These are phyloP conservation scores for Agrilus biguttatus DNA, from an alignment of 2,888 invertebrate genomes.

Conservation along the genomic window DNA sequence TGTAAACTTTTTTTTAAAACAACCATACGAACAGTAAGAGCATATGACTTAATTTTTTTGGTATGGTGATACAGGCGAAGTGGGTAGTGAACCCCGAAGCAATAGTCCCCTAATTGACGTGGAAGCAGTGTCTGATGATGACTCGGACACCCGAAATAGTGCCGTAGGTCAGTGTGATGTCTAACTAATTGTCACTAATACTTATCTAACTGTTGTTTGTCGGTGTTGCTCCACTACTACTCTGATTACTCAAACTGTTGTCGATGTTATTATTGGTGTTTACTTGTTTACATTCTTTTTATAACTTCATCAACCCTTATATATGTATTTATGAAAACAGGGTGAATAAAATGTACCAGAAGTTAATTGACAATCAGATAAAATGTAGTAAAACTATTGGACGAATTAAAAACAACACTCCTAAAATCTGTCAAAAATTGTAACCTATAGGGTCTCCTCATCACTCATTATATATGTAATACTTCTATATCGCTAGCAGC, in stretches of 20 bases:
- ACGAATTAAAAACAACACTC: too few relatives aligned
- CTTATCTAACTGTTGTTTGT: slow-evolving; percentile 23
- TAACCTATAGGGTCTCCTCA: too few relatives aligned
- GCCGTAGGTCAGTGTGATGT: slow-evolving; percentile 44
- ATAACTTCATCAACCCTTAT: too few relatives aligned
- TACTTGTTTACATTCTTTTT: slow-evolving; percentile 12
- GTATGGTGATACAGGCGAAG: slow-evolving; percentile 40
- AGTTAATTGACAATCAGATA: too few relatives aligned
- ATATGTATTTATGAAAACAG: too few relatives aligned
- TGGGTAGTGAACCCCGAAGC: slow-evolving; percentile 41
- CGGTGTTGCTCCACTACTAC: slow-evolving; percentile 29
- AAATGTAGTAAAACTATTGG: too few relatives aligned
- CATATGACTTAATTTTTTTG: slow-evolving; percentile 8
- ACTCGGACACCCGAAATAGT: slow-evolving; percentile 32
- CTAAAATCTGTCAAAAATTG: too few relatives aligned
- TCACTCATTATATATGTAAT: too few relatives aligned
- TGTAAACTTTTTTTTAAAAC: too few relatives aligned
- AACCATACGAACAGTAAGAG: too few relatives aligned
- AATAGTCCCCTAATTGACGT: slow-evolving; percentile 53
- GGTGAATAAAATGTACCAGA: too few relatives aligned
- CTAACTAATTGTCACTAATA: slow-evolving; percentile 12
- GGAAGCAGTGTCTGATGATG: slow-evolving; percentile 47
- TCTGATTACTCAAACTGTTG: slow-evolving; percentile 17
- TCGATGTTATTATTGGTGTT: slow-evolving; percentile 11
- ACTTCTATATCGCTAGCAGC: too few relatives aligned